phyloP scores from a whole-genome alignment of 37 sponge, comb jelly and placozoan genomes.

The Tethya wilhelma region DNA sequence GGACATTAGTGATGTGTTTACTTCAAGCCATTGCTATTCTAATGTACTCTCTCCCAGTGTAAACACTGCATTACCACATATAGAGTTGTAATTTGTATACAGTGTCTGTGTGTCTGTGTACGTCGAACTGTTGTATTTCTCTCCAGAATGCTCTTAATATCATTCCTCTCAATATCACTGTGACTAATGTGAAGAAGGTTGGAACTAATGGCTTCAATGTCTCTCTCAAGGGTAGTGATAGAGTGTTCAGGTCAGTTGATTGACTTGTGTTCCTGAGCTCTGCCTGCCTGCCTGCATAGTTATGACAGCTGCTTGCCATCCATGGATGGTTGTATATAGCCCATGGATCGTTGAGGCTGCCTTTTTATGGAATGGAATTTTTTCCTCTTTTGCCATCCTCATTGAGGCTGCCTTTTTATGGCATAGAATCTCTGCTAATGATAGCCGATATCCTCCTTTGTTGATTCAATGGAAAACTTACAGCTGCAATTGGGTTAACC shows the following conservation, averaged over 20 bases:
- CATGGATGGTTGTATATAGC: no score
- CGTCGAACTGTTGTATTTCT: not conserved
- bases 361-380: no score
- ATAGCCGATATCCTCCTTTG: no score
- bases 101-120: not conserved
- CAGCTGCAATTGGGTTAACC: no score
- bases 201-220: slow-evolving; percentile 39
- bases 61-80: not conserved
- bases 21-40: not conserved
- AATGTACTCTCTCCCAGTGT: not conserved
- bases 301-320: no score
- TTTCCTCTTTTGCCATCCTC: no score
- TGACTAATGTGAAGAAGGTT: slow-evolving; percentile 44
- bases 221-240: slow-evolving; percentile 21
- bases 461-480: no score
- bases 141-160: slow-evolving; percentile 80
- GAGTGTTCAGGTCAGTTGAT: slow-evolving; percentile 44
- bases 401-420: no score
- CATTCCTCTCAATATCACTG: slow-evolving; percentile 50
- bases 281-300: no score
- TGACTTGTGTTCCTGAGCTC: not conserved
- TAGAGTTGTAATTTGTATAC: not conserved
- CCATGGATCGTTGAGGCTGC: no score
- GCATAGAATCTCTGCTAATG: no score
- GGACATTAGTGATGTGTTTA: not conserved